Evolutionary conservation across 1,140 invertebrate species (phyloP).

Genomic region (Cryptotermes secundus): DNA sequence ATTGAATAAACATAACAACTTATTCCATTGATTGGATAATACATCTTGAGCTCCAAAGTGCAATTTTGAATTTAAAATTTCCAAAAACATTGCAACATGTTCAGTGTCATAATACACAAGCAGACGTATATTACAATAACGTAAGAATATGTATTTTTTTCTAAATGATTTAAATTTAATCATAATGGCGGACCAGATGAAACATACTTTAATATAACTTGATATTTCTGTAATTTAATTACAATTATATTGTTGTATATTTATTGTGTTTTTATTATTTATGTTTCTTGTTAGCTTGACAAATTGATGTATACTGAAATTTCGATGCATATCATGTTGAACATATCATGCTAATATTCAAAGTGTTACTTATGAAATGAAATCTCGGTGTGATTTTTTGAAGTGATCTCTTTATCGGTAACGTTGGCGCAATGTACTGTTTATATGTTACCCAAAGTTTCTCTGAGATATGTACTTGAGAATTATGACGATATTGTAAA

Average conservation of each 20-base stretch:
- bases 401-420: neutral
- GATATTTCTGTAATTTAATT: too few relatives aligned
- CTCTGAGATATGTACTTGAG: too few relatives aligned
- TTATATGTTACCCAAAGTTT: neutral
- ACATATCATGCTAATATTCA: neutral
- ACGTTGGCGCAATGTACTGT: neutral
- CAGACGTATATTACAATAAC: too few relatives aligned
- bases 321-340: neutral
- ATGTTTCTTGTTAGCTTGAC: neutral
- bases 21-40: too few relatives aligned
- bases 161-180: too few relatives aligned
- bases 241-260: neutral
- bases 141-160: too few relatives aligned
- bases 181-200: neutral
- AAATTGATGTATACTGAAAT: neutral
- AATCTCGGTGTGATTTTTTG: slow-evolving; percentile 2
- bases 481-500: too few relatives aligned
- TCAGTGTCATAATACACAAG: too few relatives aligned
- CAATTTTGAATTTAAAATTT: too few relatives aligned
- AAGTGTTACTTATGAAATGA: neutral
- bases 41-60: too few relatives aligned
- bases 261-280: neutral
- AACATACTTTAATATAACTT: neutral
- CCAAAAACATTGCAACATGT: too few relatives aligned
- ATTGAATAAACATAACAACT: too few relatives aligned